Evolutionary conservation across 2,888 invertebrate species (phyloP).

Genomic region (Chymomyza amoena): DNA sequence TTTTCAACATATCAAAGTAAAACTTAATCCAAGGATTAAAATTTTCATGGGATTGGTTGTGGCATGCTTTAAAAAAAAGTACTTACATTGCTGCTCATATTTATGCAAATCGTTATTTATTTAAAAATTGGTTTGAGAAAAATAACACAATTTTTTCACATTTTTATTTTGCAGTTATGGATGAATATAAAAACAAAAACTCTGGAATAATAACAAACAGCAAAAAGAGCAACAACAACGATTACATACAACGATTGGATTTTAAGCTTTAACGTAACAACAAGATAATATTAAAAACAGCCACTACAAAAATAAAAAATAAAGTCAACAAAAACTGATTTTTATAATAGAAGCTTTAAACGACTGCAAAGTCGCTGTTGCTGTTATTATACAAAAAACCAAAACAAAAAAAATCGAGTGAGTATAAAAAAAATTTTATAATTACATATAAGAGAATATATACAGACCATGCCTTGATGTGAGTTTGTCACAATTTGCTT

Average conservation of each 20-base stretch:
- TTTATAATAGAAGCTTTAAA: conserved; percentile 24
- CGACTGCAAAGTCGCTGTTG: conserved; percentile 17
- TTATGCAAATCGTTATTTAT: not conserved
- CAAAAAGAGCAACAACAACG: conserved; percentile 26
- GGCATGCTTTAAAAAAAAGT: not conserved
- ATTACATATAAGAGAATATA: conserved; percentile 11
- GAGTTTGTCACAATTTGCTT: too few relatives aligned
- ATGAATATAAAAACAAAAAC: conserved; percentile 47
- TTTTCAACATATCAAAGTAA: too few relatives aligned
- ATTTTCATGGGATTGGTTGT: too few relatives aligned
- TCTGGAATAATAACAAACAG: conserved; percentile 25
- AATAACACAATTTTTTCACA: conserved; percentile 3
- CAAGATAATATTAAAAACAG: conserved; percentile 29
- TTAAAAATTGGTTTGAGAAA: not conserved
- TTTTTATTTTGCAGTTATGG: conserved; percentile 45
- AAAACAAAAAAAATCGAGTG: conserved; percentile 46
- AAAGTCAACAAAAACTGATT: conserved; percentile 21
- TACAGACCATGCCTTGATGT: not conserved
- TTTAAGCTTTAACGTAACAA: conserved; percentile 18
- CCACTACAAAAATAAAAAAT: not conserved
- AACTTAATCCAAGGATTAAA: too few relatives aligned
- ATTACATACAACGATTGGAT: conserved; percentile 23
- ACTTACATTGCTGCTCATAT: not conserved
- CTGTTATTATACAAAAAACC: conserved; percentile 17
- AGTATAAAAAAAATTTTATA: conserved; percentile 29